Conservation (phyloP, 2,113 vertebrate species). For the Alligator sinensis region DNA sequence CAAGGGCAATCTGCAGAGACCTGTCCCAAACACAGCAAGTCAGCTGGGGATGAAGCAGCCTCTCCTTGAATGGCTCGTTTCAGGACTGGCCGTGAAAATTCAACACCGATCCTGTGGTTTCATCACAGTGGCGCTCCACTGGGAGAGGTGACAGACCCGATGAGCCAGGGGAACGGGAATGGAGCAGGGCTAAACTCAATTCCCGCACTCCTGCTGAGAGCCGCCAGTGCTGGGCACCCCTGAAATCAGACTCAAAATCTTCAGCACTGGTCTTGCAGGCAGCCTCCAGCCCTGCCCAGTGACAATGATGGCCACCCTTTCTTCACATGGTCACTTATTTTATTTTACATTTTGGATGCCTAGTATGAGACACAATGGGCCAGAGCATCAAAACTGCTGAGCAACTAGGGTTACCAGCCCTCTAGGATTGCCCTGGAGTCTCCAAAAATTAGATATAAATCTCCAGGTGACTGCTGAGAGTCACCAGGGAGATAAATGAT, state of each 20-base stretch:
- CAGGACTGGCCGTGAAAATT: not conserved
- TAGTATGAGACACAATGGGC: not conserved
- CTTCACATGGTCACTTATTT: not conserved
- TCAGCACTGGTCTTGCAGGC: no score
- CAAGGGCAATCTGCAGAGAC: rapidly evolving
- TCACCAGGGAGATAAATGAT: no score
- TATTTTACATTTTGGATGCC: not conserved
- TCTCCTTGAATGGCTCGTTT: not conserved
- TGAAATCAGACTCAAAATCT: no score
- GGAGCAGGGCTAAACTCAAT: no score
- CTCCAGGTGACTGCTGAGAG: no score
- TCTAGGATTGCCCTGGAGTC: no score
- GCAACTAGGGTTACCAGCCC: not conserved
- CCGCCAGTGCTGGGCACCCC: no score
- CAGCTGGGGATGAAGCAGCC: not conserved
- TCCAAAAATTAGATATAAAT: no score
- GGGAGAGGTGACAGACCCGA: no score
- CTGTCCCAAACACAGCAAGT: not conserved
- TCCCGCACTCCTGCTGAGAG: no score
- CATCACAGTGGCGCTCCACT: not conserved
- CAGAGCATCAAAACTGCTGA: not conserved
- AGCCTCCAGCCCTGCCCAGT: no score
- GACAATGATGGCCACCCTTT: not conserved
- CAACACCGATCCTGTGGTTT: not conserved
- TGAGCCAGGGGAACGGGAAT: no score